Percentiles rank a stretch among this genome's conserved stretches.
phyloP scores from a whole-genome alignment of 2,888 invertebrate genomes.

The Lissonota sp. region DNA sequence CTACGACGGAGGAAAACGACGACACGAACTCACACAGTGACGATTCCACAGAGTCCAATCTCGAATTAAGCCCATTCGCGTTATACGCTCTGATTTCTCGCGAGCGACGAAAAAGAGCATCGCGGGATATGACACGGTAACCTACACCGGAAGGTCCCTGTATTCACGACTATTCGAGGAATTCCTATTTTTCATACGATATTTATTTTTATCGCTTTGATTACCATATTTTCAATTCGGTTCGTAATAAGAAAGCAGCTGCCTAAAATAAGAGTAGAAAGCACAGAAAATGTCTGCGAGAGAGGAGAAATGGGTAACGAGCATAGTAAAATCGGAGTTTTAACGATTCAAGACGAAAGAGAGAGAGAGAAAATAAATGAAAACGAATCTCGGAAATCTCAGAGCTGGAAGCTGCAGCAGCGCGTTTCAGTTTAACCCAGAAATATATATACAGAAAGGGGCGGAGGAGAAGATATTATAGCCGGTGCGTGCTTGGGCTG shows the following conservation, averaged over 20 bases:
- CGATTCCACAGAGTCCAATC: conserved; percentile 57
- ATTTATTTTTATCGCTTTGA: background rate
- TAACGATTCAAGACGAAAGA: conserved; percentile 41
- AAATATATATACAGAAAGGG: background rate
- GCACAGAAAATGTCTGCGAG: conserved; percentile 4
- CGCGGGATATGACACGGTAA: conserved; percentile 3
- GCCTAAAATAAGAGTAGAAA: background rate
- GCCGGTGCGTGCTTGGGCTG: conserved; percentile 25
- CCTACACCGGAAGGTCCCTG: background rate
- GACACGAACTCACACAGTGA: conserved; percentile 18
- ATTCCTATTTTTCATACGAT: background rate
- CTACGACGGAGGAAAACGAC: conserved; percentile 22
- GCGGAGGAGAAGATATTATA: conserved; percentile 12
- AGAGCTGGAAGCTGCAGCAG: conserved; percentile 39
- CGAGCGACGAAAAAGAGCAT: conserved; percentile 1
- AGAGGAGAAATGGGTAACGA: conserved; percentile 35
- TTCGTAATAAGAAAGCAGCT: background rate
- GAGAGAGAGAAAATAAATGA: background rate
- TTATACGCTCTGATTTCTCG: conserved; percentile 18
- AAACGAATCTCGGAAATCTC: conserved; percentile 58
- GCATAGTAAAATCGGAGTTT: conserved; percentile 53
- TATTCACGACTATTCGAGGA: no score
- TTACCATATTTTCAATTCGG: background rate
- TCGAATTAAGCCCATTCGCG: conserved; percentile 60
- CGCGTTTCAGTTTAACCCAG: conserved; percentile 35